phyloP scores from a whole-genome alignment of 2,113 vertebrate species.

The Seriola quinqueradiata region DNA sequence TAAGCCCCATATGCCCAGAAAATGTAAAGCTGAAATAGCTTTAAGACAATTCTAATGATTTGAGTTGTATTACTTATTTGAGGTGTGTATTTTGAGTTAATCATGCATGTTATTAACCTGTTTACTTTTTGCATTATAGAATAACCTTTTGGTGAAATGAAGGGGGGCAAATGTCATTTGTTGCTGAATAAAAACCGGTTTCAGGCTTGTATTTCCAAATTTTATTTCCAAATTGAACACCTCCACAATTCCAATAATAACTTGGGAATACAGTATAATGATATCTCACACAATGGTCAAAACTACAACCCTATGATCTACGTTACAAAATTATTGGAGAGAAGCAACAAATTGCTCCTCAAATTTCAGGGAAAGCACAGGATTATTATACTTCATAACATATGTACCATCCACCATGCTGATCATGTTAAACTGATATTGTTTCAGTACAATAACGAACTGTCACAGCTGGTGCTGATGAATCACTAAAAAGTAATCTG shows the following conservation, averaged over 20 bases:
- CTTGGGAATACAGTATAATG: neutral
- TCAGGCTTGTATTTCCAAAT: neutral
- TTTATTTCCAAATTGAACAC: neutral
- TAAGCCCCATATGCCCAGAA: neutral
- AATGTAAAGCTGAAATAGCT: constrained; percentile 6
- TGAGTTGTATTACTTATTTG: neutral
- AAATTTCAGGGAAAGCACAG: constrained; percentile 25
- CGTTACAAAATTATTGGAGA: neutral
- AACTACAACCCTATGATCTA: neutral
- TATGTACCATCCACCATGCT: constrained; percentile 2
- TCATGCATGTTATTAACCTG: neutral
- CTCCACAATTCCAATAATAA: neutral
- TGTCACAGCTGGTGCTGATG: constrained; percentile 25
- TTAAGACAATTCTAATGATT: neutral
- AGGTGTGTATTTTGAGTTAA: neutral
- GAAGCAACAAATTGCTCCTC: neutral
- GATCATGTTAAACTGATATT: constrained; percentile 12
- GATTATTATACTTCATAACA: constrained; percentile 32
- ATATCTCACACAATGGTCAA: neutral
- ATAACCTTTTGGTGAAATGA: neutral
- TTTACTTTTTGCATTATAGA: neutral
- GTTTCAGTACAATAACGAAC: constrained; percentile 6
- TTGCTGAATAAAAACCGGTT: neutral
- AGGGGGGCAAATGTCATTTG: neutral
- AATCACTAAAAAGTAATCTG: constrained; percentile 24